Base-by-base conservation (phyloP, 2,113 vertebrate species). In the Syrmaticus mikado region DNA sequence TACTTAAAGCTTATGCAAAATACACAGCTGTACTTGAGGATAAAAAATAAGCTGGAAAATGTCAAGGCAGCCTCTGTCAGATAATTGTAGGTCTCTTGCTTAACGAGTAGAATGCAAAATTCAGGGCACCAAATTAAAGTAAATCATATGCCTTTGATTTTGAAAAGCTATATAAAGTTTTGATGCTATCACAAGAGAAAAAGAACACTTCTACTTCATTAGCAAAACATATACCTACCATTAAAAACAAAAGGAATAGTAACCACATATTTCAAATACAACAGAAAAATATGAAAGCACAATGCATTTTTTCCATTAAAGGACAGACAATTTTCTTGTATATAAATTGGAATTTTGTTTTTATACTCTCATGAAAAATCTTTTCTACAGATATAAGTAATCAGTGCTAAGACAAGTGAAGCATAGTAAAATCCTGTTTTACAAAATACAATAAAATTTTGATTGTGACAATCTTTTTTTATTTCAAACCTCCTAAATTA, bases 1-100 rank as follows among this genome's bases (percentile, higher is more conserved):
- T 91, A 95, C 53, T 89, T 76, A 62, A 65, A 85, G 48, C 81
- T 94, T 90, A 90, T 90, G 89, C 74, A 91, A 93, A 96, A 90
- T 81, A 82, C 13, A 65, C 9, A 89, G 62, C 66, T 52, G 80
- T 79, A 87, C 86, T 92, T 90, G 66, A 88, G 83, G 71, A 72
- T 71, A 45, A 94, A 88, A 96, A 93, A 68, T 72, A 82, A 89
- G 30, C 81, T 79, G 40, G 43, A 82, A 96, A 95, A 96, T 92
- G 94, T 94, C 95, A 89, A 87, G 81, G 74, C 67, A 92, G 65
- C 62, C 72, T 86, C 88, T 94, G 55, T 65, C 73, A 90, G 67
- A 82, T 89, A 93, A 92, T 82, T 84, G 74, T 53, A 90, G 53
- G 71, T 84, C 81, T 90, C 40, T n/a, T 84, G 74, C 89, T 93